phyloP scores from a whole-genome alignment of 2,888 invertebrate genomes.

The Euclidia mi region DNA sequence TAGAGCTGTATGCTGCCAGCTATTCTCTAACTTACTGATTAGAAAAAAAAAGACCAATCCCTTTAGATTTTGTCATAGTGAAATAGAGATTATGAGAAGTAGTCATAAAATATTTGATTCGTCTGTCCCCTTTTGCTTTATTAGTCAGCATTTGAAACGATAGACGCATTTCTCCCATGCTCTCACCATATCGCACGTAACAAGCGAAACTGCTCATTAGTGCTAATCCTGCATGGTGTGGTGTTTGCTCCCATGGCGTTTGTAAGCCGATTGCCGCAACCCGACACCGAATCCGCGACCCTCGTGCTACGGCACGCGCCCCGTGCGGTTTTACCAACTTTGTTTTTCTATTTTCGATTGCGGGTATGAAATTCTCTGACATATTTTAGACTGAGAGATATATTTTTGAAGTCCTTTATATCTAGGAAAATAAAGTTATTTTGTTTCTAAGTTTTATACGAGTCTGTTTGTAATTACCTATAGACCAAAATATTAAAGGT shows the following conservation, averaged over 20 bases:
- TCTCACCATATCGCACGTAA: slow-evolving; percentile 43
- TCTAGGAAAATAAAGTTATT: too few relatives aligned
- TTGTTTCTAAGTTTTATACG: too few relatives aligned
- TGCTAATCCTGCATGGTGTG: slow-evolving; percentile 70
- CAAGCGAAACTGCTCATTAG: slow-evolving; percentile 76
- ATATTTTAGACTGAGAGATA: background rate
- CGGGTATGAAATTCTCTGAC: background rate
- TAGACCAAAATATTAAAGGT: too few relatives aligned
- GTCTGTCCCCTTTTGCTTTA: background rate
- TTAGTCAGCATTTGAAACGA: background rate
- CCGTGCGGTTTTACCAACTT: slow-evolving; percentile 49
- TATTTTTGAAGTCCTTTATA: too few relatives aligned
- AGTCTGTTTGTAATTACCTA: too few relatives aligned
- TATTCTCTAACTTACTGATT: too few relatives aligned
- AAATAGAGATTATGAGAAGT: too few relatives aligned
- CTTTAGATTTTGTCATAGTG: too few relatives aligned
- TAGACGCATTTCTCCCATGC: slow-evolving; percentile 11
- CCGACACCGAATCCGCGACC: slow-evolving; percentile 81
- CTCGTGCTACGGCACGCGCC: slow-evolving; percentile 63
- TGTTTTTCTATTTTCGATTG: slow-evolving; percentile 27
- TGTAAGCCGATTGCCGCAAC: slow-evolving; percentile 86
- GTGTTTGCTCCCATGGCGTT: slow-evolving; percentile 77
- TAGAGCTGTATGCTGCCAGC: too few relatives aligned
- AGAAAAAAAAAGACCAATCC: too few relatives aligned
- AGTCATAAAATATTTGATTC: too few relatives aligned